A percentile compares a stretch with the other conserved stretches of the same genome.
These are phyloP conservation scores for Neotoxoptera formosana DNA, from an alignment of 1,140 invertebrate genomes.

Conservation along the genomic window DNA sequence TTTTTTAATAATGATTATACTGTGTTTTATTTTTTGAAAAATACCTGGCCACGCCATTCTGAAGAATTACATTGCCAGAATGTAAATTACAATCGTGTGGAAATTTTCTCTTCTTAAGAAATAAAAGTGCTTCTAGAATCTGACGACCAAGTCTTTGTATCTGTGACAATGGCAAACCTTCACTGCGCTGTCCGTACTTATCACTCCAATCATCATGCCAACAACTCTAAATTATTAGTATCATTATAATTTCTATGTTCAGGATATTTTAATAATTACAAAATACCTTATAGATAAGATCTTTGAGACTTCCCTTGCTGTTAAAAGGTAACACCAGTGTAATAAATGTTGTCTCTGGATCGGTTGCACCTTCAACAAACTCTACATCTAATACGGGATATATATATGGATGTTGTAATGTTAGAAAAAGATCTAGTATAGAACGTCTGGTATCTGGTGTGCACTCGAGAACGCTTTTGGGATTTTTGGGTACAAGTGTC, in stretches of 20 bases:
- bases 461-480: constrained; percentile 68
- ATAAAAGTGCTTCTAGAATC: constrained; percentile 85
- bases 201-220: constrained; percentile 77
- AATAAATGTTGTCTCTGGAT: constrained; percentile 68
- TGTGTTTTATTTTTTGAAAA: constrained; percentile 26
- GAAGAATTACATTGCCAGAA: constrained; percentile 88
- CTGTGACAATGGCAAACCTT: constrained; percentile 76
- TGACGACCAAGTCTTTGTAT: constrained; percentile 87
- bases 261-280: constrained; percentile 50
- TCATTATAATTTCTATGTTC: background rate
- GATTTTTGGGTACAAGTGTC: constrained; percentile 75
- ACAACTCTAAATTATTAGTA: constrained; percentile 64
- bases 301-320: constrained; percentile 83
- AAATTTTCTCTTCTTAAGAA: constrained; percentile 86
- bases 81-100: constrained; percentile 86
- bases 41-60: constrained; percentile 83
- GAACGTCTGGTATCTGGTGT: constrained; percentile 69
- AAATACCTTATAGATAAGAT: constrained; percentile 84
- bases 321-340: constrained; percentile 84
- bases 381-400: constrained; percentile 87
- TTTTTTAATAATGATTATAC: constrained; percentile 57
- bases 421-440: constrained; percentile 81
- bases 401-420: constrained; percentile 90
- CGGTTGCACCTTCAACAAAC: constrained; percentile 66
- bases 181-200: constrained; percentile 73